phyloP scores from a whole-genome alignment of 2,113 vertebrate species.

The Neodon shergylaensis region DNA sequence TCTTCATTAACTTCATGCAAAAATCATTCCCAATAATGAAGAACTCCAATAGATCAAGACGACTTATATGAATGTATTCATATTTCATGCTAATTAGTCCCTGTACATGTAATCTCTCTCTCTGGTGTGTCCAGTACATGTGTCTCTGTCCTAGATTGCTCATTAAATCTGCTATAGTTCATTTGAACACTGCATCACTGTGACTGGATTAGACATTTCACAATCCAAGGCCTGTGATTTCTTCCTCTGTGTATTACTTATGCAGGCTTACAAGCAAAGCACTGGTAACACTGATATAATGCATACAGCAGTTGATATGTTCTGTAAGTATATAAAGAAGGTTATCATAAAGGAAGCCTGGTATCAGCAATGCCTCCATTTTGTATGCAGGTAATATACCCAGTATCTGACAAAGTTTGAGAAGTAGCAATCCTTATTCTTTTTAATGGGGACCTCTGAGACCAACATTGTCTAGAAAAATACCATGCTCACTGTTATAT shows the following conservation, averaged over 20 bases:
- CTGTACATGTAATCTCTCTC: slow-evolving; percentile 80
- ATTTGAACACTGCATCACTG: slow-evolving; percentile 82
- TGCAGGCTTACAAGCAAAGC: slow-evolving; percentile 64
- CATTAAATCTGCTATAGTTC: slow-evolving; percentile 88
- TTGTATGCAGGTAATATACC: slow-evolving; percentile 62
- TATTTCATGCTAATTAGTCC: slow-evolving; percentile 89
- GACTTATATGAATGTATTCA: slow-evolving; percentile 84
- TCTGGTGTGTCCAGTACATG: slow-evolving; percentile 85
- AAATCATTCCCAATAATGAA: slow-evolving; percentile 82
- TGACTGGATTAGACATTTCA: slow-evolving; percentile 79
- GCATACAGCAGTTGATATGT: slow-evolving; percentile 30
- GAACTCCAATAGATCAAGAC: slow-evolving; percentile 85
- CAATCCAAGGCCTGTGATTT: slow-evolving; percentile 79
- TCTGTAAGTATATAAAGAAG: slow-evolving; percentile 69
- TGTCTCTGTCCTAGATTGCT: slow-evolving; percentile 88
- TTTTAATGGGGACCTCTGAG: slow-evolving; percentile 80
- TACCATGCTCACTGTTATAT: slow-evolving; percentile 35
- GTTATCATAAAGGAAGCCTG: slow-evolving; percentile 52
- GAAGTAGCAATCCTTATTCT: slow-evolving; percentile 67
- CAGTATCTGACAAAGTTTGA: slow-evolving; percentile 71
- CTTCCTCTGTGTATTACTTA: slow-evolving; percentile 75
- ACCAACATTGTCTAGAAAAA: slow-evolving; percentile 59
- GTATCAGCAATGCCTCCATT: slow-evolving; percentile 59
- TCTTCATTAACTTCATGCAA: slow-evolving; percentile 78
- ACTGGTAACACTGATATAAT: slow-evolving; percentile 65